A percentile compares a stretch with the other conserved stretches of the same genome.
Conservation (phyloP, 2,888 invertebrate species). For the Seira musarum region DNA sequence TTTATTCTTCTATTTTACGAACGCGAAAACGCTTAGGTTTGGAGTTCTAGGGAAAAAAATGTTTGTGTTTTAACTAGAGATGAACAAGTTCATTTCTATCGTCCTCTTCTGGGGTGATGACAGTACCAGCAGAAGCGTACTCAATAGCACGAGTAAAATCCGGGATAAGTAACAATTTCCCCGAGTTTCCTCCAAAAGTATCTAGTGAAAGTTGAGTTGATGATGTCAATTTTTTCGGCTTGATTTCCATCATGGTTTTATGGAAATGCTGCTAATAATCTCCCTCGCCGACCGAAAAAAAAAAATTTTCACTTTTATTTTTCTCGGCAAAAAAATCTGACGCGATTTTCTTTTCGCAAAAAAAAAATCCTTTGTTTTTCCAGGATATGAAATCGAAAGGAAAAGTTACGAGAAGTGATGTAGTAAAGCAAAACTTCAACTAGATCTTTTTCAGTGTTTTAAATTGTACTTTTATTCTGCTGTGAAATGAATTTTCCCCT, state of each 20-base stretch:
- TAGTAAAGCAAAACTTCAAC: too few relatives aligned
- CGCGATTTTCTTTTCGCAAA: neutral
- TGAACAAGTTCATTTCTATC: neutral
- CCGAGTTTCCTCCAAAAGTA: slow-evolving; percentile 25
- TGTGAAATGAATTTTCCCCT: neutral
- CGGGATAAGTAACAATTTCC: slow-evolving; percentile 55
- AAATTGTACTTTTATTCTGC: neutral
- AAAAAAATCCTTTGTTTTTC: neutral
- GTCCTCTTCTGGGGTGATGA: neutral
- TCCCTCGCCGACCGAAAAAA: too few relatives aligned
- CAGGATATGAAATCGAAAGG: too few relatives aligned
- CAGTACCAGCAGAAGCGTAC: neutral
- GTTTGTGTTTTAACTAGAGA: neutral
- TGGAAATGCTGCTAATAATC: neutral
- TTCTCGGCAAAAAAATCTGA: neutral
- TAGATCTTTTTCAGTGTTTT: too few relatives aligned
- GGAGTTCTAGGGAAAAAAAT: too few relatives aligned
- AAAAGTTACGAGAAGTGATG: too few relatives aligned
- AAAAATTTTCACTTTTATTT: neutral
- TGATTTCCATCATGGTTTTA: slow-evolving; percentile 27
- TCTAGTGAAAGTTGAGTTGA: slow-evolving; percentile 25
- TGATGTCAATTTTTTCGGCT: neutral
- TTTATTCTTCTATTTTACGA: neutral
- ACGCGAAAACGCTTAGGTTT: too few relatives aligned
- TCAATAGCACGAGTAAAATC: slow-evolving; percentile 38